Evolutionary conservation across 2,113 vertebrate species (phyloP), one percentile per base, ranked within the genome.

Genomic region (Mustela nigripes): DNA sequence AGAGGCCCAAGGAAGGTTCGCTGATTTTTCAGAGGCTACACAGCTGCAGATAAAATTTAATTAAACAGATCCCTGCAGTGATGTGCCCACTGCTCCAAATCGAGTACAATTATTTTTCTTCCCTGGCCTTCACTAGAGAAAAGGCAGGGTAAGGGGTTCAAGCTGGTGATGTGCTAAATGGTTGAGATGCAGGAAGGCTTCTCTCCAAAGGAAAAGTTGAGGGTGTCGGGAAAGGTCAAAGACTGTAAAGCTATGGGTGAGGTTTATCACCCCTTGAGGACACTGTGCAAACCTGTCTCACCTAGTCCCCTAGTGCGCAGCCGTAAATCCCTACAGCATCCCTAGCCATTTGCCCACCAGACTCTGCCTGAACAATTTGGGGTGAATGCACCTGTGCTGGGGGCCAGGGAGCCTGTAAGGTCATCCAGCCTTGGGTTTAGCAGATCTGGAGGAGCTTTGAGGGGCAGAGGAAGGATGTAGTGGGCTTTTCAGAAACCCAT

Each of bases 21-120:
- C 71, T 95, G 84, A 60, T 36, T 97, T 95, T 82, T 92, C 89
- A 81, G 26, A 80, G 62, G 39, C 83, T 84, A 63, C 50, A 16
- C 7, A 58, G 93, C 92, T 88, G 31, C 74, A 84, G 80, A 88
- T 87, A 95, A 91, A 87, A 97, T 96, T 89, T 96, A 96, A 98
- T 98, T 94, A 95, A 96, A 95, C 67, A 89, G 91, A 97, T 76
- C 42, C 79, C 84, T 74, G 86, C 82, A 87, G 85, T 48, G 80
- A 60, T 76, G 76, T 45, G 18, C 48, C 83, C 80, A 92, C 79
- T 53, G 58, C 82, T 71, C 89, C 2, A 1, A 58, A 79, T 63
- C 0, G 0, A 36, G 26, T 45, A 11, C 69, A 58, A 31, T 71
- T 85, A 73, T 53, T 90, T 83, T 67, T n/a, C 80, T 80, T 76